These are phyloP conservation scores for Platichthys flesus DNA, from an alignment of 2,113 vertebrate genomes.

Conservation along the genomic window DNA sequence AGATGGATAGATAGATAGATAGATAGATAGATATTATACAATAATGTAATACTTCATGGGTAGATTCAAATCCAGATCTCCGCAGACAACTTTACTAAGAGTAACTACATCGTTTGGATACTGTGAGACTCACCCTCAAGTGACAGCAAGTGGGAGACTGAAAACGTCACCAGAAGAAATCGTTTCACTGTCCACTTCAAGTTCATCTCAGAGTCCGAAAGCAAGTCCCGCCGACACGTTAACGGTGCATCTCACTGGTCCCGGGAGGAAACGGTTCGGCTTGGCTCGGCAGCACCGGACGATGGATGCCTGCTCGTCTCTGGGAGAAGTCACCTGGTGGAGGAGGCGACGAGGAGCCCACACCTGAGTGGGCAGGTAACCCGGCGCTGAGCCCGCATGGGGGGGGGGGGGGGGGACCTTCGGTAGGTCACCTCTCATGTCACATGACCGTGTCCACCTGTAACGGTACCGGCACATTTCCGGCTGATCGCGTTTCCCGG, in stretches of 20 bases:
- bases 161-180: slow-evolving; percentile 90
- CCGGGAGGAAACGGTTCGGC: slow-evolving; percentile 50
- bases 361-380: slow-evolving; percentile 47
- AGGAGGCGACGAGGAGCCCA: slow-evolving; percentile 21
- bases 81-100: background rate
- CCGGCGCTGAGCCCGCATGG: too few relatives aligned
- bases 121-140: slow-evolving; percentile 89
- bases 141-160: slow-evolving; percentile 87
- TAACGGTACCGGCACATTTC: background rate
- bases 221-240: slow-evolving; percentile 78
- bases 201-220: slow-evolving; percentile 93
- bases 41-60: background rate
- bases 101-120: background rate
- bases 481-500: too few relatives aligned
- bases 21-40: too few relatives aligned
- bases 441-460: too few relatives aligned
- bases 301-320: slow-evolving; percentile 20
- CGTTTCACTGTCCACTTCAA: slow-evolving; percentile 89
- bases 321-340: background rate
- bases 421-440: too few relatives aligned
- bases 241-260: slow-evolving; percentile 86
- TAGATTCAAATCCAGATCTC: background rate
- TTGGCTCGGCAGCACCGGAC: slow-evolving; percentile 36
- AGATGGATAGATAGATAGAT: too few relatives aligned
- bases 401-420: too few relatives aligned